Evolutionary conservation across 2,113 vertebrate genomes (phyloP), one percentile per base, ranked within the genome.

Genomic region (Rhodinocichla rosea): DNA sequence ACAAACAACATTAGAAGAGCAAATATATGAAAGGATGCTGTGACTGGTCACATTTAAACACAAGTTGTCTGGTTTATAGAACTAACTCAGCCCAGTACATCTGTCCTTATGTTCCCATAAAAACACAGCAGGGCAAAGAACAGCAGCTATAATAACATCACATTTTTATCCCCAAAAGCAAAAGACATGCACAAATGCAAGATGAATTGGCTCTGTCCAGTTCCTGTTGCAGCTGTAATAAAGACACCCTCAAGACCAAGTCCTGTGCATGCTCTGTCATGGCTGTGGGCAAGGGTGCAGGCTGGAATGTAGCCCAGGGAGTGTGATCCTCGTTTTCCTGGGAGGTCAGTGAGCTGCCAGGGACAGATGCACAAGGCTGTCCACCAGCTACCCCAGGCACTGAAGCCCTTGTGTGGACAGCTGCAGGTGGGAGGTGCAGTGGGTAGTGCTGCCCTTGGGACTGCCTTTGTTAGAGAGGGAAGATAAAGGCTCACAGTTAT

Each of bases 61-160:
- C 26, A 84, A 55, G 44, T 71, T 73, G 47, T 55, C 80, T 42
- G 16, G 27, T 90, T 92, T 65, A 65, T 28, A 40, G 40, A 70
- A 18, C 37, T 80, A 90, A 73, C 49, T 44, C n/a, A 32, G 37
- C n/a, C 32, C 28, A 33, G 55, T 62, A 52, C 40, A 55, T 45
- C 68, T 91, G 93, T 78, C 69, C 47, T 91, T 78, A 59, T 84
- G 55, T 80, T 87, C 79, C 71, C 37, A 32, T 83, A 86, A 93
- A 94, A 85, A 45, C 30, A 63, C 39, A 65, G 50, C 67, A 87
- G 37, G 49, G 13, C 26, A 69, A 70, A 92, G 45, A 92, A 69
- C 33, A 49, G 67, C 20, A 76, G 53, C 74, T 65, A 3, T n/a
- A 84, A 85, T 20, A 91, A 30, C n/a, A 71, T 26, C 53, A 55